Evolutionary conservation across 2,888 invertebrate species (phyloP).

Genomic region (Orgyia antiqua): DNA sequence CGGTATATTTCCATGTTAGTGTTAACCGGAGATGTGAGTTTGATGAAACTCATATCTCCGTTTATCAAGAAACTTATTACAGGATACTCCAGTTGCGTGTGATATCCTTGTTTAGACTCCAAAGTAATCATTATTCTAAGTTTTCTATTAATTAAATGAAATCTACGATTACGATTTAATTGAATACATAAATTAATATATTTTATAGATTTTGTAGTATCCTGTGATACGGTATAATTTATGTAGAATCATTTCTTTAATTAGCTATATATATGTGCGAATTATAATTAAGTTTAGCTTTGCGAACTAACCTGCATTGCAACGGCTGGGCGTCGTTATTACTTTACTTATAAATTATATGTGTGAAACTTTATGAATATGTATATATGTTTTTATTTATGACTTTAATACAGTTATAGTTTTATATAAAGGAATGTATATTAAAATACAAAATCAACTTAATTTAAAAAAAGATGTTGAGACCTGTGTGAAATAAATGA

Average conservation of each 20-base stretch:
- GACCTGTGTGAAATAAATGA: no score
- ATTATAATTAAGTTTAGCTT: conserved; percentile 21
- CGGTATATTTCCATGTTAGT: conserved; percentile 10
- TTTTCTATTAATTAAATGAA: background rate
- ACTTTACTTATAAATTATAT: conserved; percentile 11
- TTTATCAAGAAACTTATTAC: conserved; percentile 9
- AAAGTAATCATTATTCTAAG: no score
- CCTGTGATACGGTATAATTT: conserved; percentile 16
- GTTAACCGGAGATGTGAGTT: conserved; percentile 10
- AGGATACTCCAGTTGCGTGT: no score
- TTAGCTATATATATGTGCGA: conserved; percentile 20
- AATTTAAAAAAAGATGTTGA: no score
- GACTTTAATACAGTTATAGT: no score
- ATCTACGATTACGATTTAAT: background rate
- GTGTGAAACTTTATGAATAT: conserved; percentile 12
- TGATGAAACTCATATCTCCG: conserved; percentile 5
- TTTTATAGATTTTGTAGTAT: conserved; percentile 7
- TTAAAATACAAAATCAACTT: no score
- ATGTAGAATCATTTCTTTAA: conserved; percentile 10
- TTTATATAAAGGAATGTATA: no score
- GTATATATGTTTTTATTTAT: conserved; percentile 6
- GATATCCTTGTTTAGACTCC: no score
- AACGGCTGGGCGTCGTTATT: conserved; percentile 9
- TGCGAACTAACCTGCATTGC: conserved; percentile 30
- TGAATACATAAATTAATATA: background rate